Evolutionary conservation across 2,797 vertebrate genomes (phyloP).

Genomic region (Pipistrellus kuhlii): DNA sequence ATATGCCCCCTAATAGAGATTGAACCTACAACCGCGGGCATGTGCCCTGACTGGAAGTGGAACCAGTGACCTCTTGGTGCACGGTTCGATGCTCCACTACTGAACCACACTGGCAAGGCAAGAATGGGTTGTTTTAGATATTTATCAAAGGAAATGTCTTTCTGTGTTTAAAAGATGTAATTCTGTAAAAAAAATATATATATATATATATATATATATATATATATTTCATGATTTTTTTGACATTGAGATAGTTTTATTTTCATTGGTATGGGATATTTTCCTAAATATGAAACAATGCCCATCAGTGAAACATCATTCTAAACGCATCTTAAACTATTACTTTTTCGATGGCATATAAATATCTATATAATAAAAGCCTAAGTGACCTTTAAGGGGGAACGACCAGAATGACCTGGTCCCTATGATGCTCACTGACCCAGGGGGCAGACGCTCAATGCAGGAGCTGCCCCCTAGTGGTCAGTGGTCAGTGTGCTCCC

Average conservation of each 20-base stretch:
- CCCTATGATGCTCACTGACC: too few relatives aligned
- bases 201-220: not conserved
- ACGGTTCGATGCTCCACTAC: too few relatives aligned
- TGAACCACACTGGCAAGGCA: too few relatives aligned
- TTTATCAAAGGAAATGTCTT: conserved; percentile 28
- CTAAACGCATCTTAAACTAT: conserved; percentile 29
- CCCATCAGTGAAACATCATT: not conserved
- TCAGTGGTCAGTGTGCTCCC: too few relatives aligned
- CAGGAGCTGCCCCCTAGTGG: too few relatives aligned
- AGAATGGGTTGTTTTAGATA: not conserved
- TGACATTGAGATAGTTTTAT: conserved; percentile 23
- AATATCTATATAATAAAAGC: not conserved
- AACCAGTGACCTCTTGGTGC: too few relatives aligned
- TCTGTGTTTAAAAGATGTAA: conserved; percentile 15
- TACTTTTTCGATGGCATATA: conserved; percentile 25
- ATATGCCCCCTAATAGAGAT: too few relatives aligned
- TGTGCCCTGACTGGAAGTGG: too few relatives aligned
- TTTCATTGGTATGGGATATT: conserved; percentile 41
- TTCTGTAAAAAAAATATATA: not conserved
- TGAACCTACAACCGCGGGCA: too few relatives aligned
- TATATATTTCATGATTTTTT: conserved; percentile 39
- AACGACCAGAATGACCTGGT: too few relatives aligned
- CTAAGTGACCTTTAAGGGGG: fast-evolving
- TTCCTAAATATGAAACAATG: conserved; percentile 44
- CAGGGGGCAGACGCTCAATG: too few relatives aligned